A percentile compares a stretch with the other conserved stretches of the same genome.
phyloP scores from a whole-genome alignment of 2,888 invertebrate species.

The Tetragonisca angustula region DNA sequence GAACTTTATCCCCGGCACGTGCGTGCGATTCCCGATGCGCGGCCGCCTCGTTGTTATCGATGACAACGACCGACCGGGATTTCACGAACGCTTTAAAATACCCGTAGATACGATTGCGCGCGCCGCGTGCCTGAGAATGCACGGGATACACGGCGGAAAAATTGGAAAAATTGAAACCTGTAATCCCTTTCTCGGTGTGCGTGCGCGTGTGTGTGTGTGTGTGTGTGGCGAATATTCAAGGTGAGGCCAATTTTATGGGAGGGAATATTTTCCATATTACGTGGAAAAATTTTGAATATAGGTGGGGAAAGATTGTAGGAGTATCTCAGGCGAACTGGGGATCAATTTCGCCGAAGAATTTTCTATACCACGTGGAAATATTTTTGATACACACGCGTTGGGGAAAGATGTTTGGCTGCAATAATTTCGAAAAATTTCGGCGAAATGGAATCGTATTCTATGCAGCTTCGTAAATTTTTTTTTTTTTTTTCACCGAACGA shows the following conservation, averaged over 20 bases:
- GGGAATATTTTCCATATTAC: neutral
- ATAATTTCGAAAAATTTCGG: neutral
- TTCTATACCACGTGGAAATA: no score
- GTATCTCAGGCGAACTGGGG: no score
- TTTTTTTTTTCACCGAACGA: neutral
- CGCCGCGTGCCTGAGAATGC: slow-evolving; percentile 17
- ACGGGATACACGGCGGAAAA: neutral
- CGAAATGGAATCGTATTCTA: neutral
- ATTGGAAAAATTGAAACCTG: slow-evolving; percentile 36
- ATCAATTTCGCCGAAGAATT: no score
- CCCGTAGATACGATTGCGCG: slow-evolving; percentile 35
- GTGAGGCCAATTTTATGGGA: neutral
- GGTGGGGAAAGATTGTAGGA: no score
- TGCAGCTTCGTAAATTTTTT: neutral
- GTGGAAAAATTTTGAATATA: no score
- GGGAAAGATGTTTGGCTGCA: no score
- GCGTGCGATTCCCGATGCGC: slow-evolving; percentile 72
- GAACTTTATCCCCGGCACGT: slow-evolving; percentile 80
- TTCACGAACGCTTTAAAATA: slow-evolving; percentile 41
- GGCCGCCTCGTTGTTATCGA: slow-evolving; percentile 49
- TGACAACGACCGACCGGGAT: slow-evolving; percentile 37
- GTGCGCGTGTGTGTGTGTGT: neutral
- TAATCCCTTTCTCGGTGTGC: neutral
- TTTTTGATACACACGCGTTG: no score
- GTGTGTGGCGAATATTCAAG: neutral